Conservation (phyloP, 2,113 vertebrate genomes). For the Motacilla alba region DNA sequence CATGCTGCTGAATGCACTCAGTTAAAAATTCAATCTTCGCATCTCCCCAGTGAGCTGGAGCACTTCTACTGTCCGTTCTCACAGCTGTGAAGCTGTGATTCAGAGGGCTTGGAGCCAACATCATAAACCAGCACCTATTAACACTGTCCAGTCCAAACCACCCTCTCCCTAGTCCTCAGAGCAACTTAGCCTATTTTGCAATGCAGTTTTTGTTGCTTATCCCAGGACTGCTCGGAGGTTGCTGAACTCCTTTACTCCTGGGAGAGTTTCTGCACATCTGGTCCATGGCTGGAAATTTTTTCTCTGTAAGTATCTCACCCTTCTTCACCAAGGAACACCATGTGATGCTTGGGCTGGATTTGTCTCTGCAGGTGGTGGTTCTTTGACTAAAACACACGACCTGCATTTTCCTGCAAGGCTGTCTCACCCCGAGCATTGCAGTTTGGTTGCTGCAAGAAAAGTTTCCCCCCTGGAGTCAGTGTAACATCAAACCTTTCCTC, state of each 20-base stretch:
- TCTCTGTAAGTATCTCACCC: neutral
- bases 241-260: neutral
- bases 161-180: rapidly evolving
- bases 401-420: neutral
- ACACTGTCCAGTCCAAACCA: neutral
- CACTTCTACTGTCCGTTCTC: neutral
- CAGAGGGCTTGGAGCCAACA: neutral
- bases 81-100: neutral
- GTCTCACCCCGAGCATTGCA: neutral
- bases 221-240: rapidly evolving
- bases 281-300: neutral
- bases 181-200: neutral
- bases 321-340: neutral
- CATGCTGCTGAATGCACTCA: neutral
- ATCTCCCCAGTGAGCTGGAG: neutral
- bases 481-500: neutral
- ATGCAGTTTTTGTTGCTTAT: neutral
- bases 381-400: neutral
- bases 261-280: neutral
- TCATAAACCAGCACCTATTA: neutral
- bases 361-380: neutral
- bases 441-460: neutral
- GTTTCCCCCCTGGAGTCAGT: neutral
- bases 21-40: neutral
- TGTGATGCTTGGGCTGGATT: neutral